phyloP scores from a whole-genome alignment of 1,140 invertebrate genomes.

The Hormaphis cornu region DNA sequence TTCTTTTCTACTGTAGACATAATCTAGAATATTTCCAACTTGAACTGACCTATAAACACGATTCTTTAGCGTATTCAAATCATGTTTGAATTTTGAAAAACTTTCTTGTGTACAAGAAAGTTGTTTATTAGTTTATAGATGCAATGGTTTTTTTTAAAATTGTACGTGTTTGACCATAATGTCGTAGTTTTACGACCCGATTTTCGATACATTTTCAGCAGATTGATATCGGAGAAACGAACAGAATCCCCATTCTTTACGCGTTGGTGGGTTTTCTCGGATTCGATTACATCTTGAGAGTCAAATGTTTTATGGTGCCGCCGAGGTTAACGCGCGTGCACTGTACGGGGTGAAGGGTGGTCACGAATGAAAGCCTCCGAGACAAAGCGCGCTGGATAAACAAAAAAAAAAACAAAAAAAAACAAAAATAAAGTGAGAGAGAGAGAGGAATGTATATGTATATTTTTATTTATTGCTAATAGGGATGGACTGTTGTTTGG shows the following conservation, averaged over 20 bases:
- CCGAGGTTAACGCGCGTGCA: constrained; percentile 14
- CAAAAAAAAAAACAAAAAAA: constrained; percentile 10
- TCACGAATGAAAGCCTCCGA: constrained; percentile 25
- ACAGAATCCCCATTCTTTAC: constrained; percentile 7
- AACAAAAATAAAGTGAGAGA: no score
- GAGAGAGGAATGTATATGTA: no score
- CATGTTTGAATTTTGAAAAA: no score
- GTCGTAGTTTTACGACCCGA: no score
- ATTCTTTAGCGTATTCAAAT: no score
- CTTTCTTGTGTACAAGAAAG: no score
- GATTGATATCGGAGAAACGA: not conserved
- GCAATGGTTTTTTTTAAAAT: no score
- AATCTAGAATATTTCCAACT: no score
- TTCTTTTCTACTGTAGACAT: no score
- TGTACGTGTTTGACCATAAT: no score
- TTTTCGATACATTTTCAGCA: not conserved
- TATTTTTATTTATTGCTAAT: constrained; percentile 32
- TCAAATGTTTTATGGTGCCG: constrained; percentile 21
- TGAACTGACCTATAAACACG: no score
- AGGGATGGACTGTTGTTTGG: constrained; percentile 27
- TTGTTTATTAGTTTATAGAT: no score
- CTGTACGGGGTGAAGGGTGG: constrained; percentile 16
- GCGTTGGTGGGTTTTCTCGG: constrained; percentile 6
- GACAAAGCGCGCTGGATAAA: constrained; percentile 8
- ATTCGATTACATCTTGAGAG: constrained; percentile 7